Evolutionary conservation across 2,888 invertebrate genomes (phyloP).

Genomic region (Antitype chi): DNA sequence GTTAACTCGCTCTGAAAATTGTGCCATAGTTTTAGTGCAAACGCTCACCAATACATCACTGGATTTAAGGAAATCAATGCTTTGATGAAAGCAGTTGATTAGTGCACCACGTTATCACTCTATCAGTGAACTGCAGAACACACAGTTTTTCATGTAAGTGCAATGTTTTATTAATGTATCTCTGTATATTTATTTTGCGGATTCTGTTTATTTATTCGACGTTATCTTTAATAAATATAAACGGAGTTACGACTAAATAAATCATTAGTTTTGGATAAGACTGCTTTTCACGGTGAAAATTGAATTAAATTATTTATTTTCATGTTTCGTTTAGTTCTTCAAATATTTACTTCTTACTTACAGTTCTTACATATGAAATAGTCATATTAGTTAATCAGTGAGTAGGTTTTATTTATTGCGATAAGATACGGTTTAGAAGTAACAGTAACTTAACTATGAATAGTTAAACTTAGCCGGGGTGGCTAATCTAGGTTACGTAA

Average conservation of each 20-base stretch:
- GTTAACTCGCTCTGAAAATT: conserved; percentile 67
- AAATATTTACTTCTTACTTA: conserved; percentile 31
- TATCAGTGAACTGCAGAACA: conserved; percentile 59
- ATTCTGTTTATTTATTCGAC: conserved; percentile 30
- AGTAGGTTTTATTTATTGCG: not conserved
- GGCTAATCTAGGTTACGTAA: conserved; percentile 30
- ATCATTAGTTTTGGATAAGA: conserved; percentile 11
- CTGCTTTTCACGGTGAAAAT: conserved; percentile 19
- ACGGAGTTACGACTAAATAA: conserved; percentile 12
- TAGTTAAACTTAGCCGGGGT: conserved; percentile 3
- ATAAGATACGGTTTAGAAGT: not conserved
- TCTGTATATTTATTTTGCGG: conserved; percentile 47
- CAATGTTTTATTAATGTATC: conserved; percentile 39
- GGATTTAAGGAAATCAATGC: conserved; percentile 38
- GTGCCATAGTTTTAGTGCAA: conserved; percentile 66
- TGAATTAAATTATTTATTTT: conserved; percentile 25
- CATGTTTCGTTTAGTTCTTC: not conserved
- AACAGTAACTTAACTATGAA: not conserved
- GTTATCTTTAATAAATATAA: conserved; percentile 33
- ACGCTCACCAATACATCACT: conserved; percentile 22
- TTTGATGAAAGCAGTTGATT: conserved; percentile 47
- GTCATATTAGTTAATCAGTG: conserved; percentile 4
- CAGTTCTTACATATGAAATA: not conserved
- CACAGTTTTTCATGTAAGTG: conserved; percentile 68
- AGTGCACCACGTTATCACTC: conserved; percentile 57